phyloP scores from a whole-genome alignment of 2,888 invertebrate species.

The Frankliniella fusca region DNA sequence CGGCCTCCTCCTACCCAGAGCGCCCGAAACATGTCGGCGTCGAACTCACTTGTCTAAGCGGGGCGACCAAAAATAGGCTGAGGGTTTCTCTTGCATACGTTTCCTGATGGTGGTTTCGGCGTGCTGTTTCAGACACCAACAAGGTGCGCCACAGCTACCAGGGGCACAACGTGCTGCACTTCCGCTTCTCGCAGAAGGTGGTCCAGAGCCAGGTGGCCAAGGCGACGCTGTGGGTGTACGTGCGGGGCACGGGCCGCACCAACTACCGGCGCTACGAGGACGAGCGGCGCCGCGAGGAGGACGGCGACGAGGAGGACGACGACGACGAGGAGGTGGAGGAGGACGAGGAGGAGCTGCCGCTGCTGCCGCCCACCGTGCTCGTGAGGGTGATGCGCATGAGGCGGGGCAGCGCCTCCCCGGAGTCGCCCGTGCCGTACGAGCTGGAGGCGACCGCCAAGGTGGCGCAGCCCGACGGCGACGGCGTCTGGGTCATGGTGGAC shows the following conservation, averaged over 20 bases:
- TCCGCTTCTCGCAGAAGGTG: slow-evolving; percentile 66
- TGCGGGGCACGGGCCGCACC: slow-evolving; percentile 48
- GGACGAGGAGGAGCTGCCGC: slow-evolving; percentile 28
- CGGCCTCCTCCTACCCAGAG: too few species aligned
- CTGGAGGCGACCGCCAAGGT: slow-evolving; percentile 46
- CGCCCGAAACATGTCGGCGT: too few species aligned
- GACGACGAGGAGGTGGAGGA: neutral
- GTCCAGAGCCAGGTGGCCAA: slow-evolving; percentile 64
- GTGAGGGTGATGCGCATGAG: neutral
- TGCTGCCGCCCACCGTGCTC: slow-evolving; percentile 26
- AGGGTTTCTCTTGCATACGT: slow-evolving; percentile 2
- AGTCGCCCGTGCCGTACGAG: slow-evolving; percentile 42
- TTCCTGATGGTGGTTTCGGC: too few species aligned
- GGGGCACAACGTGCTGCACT: slow-evolving; percentile 64
- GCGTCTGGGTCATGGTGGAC: slow-evolving; percentile 71
- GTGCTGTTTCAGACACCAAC: slow-evolving; percentile 54
- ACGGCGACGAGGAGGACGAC: slow-evolving; percentile 34
- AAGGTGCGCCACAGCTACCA: slow-evolving; percentile 62
- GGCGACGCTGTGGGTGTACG: slow-evolving; percentile 66
- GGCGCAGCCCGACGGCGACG: slow-evolving; percentile 53
- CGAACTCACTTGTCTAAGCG: too few species aligned
- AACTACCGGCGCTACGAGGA: slow-evolving; percentile 43
- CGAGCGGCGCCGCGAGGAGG: slow-evolving; percentile 47
- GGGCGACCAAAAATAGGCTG: too few species aligned
- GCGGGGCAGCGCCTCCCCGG: slow-evolving; percentile 38